Evolutionary conservation across 2,888 invertebrate species (phyloP).

Genomic region (Parapristionchus giblindavisi): DNA sequence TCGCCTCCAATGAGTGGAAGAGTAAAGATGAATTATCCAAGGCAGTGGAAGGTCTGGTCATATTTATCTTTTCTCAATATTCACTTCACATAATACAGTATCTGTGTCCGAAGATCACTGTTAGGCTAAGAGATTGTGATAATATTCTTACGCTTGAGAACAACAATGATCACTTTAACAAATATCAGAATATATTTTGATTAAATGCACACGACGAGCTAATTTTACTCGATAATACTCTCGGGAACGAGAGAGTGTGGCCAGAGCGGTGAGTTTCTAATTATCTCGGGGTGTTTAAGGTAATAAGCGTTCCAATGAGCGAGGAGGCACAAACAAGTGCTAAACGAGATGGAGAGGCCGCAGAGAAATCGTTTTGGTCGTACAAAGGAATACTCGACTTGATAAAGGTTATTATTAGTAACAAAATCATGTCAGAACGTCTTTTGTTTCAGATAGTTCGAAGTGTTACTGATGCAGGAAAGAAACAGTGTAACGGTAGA

Average conservation of each 20-base stretch:
- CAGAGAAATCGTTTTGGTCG: neutral
- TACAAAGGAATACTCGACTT: slow-evolving; percentile 29
- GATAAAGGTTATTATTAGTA: slow-evolving; percentile 16
- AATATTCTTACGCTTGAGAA: too few relatives aligned
- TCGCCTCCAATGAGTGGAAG: slow-evolving; percentile 22
- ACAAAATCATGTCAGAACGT: neutral
- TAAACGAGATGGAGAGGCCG: neutral
- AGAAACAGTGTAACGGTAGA: slow-evolving; percentile 13
- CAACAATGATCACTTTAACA: too few relatives aligned
- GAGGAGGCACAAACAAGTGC: neutral
- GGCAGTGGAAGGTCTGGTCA: too few relatives aligned
- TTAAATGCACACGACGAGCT: too few relatives aligned
- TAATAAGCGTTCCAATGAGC: neutral
- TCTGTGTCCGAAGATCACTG: too few relatives aligned
- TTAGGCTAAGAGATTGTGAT: too few relatives aligned
- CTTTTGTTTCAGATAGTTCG: neutral
- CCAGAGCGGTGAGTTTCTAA: too few relatives aligned
- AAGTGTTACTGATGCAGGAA: slow-evolving; percentile 27
- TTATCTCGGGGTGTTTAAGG: neutral
- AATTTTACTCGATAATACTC: too few relatives aligned
- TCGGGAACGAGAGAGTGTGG: too few relatives aligned
- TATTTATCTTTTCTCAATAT: too few relatives aligned
- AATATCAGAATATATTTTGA: too few relatives aligned
- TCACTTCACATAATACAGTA: too few relatives aligned
- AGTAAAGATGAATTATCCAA: neutral